phyloP scores from a whole-genome alignment of 2,113 vertebrate species.

The Pampusana beccarii region DNA sequence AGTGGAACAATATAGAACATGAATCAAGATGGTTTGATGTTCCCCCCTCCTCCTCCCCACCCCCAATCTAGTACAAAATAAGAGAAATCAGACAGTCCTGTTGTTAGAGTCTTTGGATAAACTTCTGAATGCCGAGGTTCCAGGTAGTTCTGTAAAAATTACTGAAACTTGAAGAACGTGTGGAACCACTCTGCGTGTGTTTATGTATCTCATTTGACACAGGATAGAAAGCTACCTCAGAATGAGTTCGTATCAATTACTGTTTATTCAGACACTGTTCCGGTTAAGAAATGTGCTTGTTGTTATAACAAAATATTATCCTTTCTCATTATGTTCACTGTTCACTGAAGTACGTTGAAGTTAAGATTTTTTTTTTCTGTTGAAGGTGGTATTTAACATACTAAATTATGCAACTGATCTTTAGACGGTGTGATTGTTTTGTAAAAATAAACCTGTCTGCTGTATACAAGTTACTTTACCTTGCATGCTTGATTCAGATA shows the following conservation, averaged over 20 bases:
- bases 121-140: neutral
- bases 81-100: neutral
- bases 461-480: neutral
- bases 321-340: neutral
- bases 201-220: neutral
- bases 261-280: neutral
- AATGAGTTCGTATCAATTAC: neutral
- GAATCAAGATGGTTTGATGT: neutral
- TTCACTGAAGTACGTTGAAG: neutral
- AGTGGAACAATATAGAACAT: neutral
- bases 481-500: neutral
- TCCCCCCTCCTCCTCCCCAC: neutral
- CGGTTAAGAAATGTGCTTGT: neutral
- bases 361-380: neutral
- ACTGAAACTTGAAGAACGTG: neutral
- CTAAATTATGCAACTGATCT: conserved; percentile 7
- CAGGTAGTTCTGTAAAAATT: neutral
- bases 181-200: neutral
- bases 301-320: neutral
- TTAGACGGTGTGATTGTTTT: conserved; percentile 4
- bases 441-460: conserved; percentile 5
- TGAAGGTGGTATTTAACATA: conserved; percentile 1
- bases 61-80: neutral
- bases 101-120: neutral
- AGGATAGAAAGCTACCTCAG: neutral